Base-by-base conservation (phyloP, 1,140 invertebrate genomes). In the Paraescarpia echinospica region DNA sequence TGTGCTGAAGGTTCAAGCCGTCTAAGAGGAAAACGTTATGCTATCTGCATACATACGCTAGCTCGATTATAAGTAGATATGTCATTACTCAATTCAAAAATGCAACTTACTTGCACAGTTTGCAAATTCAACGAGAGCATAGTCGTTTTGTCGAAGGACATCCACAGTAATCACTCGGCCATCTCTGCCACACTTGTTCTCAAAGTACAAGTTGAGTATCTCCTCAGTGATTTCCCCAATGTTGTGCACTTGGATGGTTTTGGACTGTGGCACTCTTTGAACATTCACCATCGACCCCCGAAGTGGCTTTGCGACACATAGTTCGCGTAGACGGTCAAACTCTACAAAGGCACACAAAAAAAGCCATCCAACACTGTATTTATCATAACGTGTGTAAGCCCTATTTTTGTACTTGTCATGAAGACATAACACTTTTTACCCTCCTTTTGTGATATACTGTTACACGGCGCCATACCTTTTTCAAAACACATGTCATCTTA, bases 221-320 rank as follows among this genome's bases (percentile, higher is more conserved):
- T 4, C 90, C 27, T 90, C 90, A 0, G 34, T 90, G 35, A 90
- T 33, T 22, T 27, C 27, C 4, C 35, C 90, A 90, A 41, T 41
- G 35, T 90, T 90, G 90, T 90, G n/a, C 34, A 90, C 90, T n/a
- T 90, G 90, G 34, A 90, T 90, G 35, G 34, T 41, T 12, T 41
- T 90, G 90, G 90, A 41, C 35, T 41, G 90, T 22, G 90, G 14
- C 34, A 90, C 90, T 41, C n/a, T 90, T 41, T 90, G 90, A 22
- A 90, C 8, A 33, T 22, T 90, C 34, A 90, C 14, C 90, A 90
- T 90, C 14, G 34, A 31, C 14, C 59, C 1, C 22, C 59, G 59
- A 22, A 77, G 59, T 77, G 59, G 59, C 59, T 77, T 77, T 1
- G 1, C 5, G 59, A 77, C 22, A 77, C 59, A 77, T 27, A 77